Percentiles rank a stretch among this genome's conserved stretches.
phyloP scores from a whole-genome alignment of 2,797 vertebrate genomes.

The Epinephelus coioides region DNA sequence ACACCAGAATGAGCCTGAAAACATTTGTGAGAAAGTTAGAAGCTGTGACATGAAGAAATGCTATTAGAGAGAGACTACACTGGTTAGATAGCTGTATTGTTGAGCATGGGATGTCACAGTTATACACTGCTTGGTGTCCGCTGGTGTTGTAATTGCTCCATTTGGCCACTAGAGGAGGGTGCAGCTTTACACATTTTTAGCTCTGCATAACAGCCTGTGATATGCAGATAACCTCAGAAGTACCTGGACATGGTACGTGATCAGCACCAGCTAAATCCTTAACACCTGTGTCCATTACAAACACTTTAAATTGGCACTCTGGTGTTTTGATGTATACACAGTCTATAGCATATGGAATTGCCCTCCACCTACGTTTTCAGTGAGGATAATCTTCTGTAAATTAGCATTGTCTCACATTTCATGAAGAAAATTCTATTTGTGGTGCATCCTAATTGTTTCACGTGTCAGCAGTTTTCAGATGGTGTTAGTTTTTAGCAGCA shows the following conservation, averaged over 20 bases:
- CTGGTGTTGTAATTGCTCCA: constrained; percentile 48
- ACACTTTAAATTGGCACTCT: not conserved
- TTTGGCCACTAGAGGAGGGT: constrained; percentile 80
- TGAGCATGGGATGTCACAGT: not conserved
- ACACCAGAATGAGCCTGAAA: not conserved
- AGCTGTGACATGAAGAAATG: not conserved
- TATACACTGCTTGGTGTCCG: not conserved
- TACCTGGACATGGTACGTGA: not conserved
- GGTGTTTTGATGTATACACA: not conserved
- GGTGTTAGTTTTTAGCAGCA: constrained; percentile 36
- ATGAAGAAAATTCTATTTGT: constrained; percentile 13
- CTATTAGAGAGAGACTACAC: not conserved
- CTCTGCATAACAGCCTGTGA: not conserved
- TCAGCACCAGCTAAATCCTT: not conserved
- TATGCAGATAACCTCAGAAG: constrained; percentile 10
- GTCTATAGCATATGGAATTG: not conserved
- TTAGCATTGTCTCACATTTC: not conserved
- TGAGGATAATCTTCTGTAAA: constrained; percentile 19
- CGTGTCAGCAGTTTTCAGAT: constrained; percentile 43
- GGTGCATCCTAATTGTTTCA: constrained; percentile 26
- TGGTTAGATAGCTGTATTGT: not conserved
- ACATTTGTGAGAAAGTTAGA: not conserved
- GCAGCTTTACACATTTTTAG: constrained; percentile 46
- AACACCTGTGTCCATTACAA: not conserved
- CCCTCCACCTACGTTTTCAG: not conserved